Conservation (phyloP, 2,797 vertebrate genomes). For the Staurois parvus region DNA sequence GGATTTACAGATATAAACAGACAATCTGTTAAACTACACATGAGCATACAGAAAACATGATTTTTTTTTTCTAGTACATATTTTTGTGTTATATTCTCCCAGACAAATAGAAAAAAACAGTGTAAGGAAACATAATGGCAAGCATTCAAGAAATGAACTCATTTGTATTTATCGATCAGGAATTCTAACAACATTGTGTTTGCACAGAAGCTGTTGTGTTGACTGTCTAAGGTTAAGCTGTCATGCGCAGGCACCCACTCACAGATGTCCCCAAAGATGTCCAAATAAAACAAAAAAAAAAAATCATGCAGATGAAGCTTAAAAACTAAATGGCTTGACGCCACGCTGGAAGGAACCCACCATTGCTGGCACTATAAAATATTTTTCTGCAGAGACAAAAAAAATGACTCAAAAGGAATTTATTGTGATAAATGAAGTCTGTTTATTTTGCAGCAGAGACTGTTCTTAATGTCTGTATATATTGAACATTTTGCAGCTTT, state of each 20-base stretch:
- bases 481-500: slow-evolving; percentile 14
- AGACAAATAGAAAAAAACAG: slow-evolving; percentile 37
- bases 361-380: slow-evolving; percentile 50
- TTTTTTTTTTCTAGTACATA: slow-evolving; percentile 22
- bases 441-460: slow-evolving; percentile 34
- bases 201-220: slow-evolving; percentile 62
- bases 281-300: slow-evolving; percentile 61
- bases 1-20: slow-evolving; percentile 13
- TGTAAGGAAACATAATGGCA: slow-evolving; percentile 54
- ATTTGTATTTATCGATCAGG: slow-evolving; percentile 62
- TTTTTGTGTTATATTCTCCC: slow-evolving; percentile 25
- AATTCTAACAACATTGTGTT: slow-evolving; percentile 60
- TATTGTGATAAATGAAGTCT: slow-evolving; percentile 43
- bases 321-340: slow-evolving; percentile 58
- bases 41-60: slow-evolving; percentile 4
- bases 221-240: slow-evolving; percentile 62
- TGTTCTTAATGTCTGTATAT: neutral
- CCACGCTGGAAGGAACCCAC: slow-evolving; percentile 51
- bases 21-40: slow-evolving; percentile 41
- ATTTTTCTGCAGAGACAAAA: slow-evolving; percentile 35
- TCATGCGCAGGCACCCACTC: slow-evolving; percentile 61
- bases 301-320: slow-evolving; percentile 46
- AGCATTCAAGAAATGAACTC: slow-evolving; percentile 54
- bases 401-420: slow-evolving; percentile 34
- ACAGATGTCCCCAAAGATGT: slow-evolving; percentile 63